Evolutionary conservation across 2,113 vertebrate genomes (phyloP), one percentile per base, ranked within the genome.

Genomic region (Lampris incognitus): DNA sequence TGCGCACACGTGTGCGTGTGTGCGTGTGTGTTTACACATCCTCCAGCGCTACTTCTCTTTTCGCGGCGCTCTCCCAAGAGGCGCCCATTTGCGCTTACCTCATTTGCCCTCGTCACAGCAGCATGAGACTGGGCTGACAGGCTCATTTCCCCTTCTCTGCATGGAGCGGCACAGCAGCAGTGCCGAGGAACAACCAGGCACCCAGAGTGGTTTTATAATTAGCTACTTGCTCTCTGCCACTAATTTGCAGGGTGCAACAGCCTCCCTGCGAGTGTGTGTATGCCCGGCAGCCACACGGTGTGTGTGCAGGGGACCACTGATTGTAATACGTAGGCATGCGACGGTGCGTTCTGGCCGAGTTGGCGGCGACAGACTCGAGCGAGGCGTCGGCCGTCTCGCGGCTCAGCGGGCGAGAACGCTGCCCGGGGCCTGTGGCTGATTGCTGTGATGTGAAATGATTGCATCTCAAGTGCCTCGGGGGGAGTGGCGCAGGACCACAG

Each of bases 371-470:
- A 79, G 59, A 65, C 62, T 51, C 66, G 67, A 54, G 66, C 0
- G 40, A 82, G 78, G 76, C 3, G 3, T 62, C 76, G 13, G 40
- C 61, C 8, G 68, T 91, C 84, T 91, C 82, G 70, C 83, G 36
- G 78, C 91, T 89, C 90, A 81, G 85, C 38, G 63, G 90, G 92
- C 92, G 92, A 89, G 91, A 93, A 93, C 88, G 87, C 86, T 57
- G 87, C 91, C 87, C 49, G 55, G 57, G 85, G 87, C 83, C 38
- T 67, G 76, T 78, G 81, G 69, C 82, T 91, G 94, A 94, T 94
- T 93, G 88, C 93, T 90, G 88, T 85, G 85, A 93, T 92, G 87
- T 89, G 88, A 92, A 92, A 91, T 93, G 78, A 91, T 89, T 93
- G 88, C 68, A 6, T 87, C 90, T 88, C 87, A 80, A 71, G 74